Percentiles rank a stretch among this genome's conserved stretches.
Conservation (phyloP, 2,888 invertebrate species). For the Caenorhabditis sp. region DNA sequence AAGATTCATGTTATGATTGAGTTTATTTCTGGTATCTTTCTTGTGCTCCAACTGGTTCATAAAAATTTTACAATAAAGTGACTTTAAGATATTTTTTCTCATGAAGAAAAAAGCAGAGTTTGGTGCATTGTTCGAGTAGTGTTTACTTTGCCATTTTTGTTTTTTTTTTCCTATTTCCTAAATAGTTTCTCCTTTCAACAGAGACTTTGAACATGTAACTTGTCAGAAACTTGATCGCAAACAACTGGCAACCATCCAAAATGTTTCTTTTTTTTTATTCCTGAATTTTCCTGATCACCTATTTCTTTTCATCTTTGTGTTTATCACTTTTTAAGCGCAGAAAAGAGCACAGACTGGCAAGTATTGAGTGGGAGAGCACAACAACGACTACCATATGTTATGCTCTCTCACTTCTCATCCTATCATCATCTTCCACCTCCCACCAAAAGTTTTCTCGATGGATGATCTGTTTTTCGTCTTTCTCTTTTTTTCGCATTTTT, state of each 20-base stretch:
- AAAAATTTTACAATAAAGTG: too few relatives aligned
- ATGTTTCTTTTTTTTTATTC: neutral
- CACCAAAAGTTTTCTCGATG: constrained; percentile 33
- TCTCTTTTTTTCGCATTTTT: neutral
- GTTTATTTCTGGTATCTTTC: too few relatives aligned
- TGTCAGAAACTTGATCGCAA: neutral
- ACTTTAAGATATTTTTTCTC: too few relatives aligned
- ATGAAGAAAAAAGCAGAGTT: too few relatives aligned
- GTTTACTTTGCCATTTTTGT: too few relatives aligned
- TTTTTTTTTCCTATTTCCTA: too few relatives aligned
- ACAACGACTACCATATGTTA: constrained; percentile 1
- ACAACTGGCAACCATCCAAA: neutral
- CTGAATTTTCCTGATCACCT: neutral
- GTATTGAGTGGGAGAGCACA: neutral
- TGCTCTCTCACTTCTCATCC: neutral
- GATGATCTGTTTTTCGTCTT: constrained; percentile 11
- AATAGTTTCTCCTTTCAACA: neutral
- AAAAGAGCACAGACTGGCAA: neutral
- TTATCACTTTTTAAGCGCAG: neutral
- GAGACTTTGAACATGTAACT: neutral
- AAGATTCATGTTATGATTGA: too few relatives aligned
- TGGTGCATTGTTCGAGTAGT: too few relatives aligned
- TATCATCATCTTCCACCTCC: neutral
- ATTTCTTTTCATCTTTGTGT: neutral
- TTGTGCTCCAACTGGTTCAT: too few relatives aligned